phyloP scores from a whole-genome alignment of 2,113 vertebrate genomes.

The Gobiocypris rarus region DNA sequence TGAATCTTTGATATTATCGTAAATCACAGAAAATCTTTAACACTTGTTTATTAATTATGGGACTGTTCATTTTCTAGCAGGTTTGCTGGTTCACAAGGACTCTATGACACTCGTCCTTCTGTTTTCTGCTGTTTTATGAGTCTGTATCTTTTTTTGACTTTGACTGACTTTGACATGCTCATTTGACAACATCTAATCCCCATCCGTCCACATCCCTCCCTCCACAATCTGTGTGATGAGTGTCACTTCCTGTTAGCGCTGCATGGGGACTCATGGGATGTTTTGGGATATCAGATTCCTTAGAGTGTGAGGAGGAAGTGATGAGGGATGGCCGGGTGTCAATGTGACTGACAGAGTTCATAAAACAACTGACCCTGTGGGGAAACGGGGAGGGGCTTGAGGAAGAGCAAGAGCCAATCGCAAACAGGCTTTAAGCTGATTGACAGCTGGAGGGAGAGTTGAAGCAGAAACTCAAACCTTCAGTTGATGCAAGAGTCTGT shows the following conservation, averaged over 20 bases:
- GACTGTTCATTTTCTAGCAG: not conserved
- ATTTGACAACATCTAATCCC: constrained; percentile 25
- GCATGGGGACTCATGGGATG: not conserved
- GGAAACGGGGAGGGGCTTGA: not conserved
- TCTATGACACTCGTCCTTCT: not conserved
- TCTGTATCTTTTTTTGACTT: not conserved
- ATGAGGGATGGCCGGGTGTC: not conserved
- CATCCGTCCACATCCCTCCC: not conserved
- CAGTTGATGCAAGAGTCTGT: not conserved
- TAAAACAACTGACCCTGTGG: not conserved
- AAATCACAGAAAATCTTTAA: no score
- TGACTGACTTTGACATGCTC: constrained; percentile 12
- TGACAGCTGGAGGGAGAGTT: not conserved
- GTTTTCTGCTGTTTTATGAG: not conserved
- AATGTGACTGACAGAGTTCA: not conserved
- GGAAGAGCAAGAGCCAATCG: not conserved
- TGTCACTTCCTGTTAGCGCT: constrained; percentile 28
- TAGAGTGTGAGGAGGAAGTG: constrained; percentile 6
- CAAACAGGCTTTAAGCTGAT: not conserved
- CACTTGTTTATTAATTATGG: no score
- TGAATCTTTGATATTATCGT: no score
- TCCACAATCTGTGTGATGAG: not conserved
- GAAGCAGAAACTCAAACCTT: no score
- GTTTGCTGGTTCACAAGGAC: not conserved
- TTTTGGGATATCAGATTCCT: not conserved